Percentiles rank a stretch among this genome's conserved stretches.
These are phyloP conservation scores for Athrips mouffetella DNA, from an alignment of 2,888 invertebrate species.

Conservation along the genomic window DNA sequence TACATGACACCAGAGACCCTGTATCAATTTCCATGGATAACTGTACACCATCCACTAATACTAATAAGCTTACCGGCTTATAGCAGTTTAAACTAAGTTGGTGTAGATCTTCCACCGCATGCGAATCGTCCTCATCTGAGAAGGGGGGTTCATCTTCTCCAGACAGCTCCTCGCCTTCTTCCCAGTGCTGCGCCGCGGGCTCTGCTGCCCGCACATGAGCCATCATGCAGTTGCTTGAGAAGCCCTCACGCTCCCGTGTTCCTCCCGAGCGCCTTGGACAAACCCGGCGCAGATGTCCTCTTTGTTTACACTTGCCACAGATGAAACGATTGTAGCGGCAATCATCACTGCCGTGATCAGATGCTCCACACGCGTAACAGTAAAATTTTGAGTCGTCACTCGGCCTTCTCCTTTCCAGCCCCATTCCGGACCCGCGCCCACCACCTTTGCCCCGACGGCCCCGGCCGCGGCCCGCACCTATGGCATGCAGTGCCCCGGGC, in stretches of 20 bases:
- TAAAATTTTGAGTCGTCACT: neutral
- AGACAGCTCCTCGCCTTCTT: neutral
- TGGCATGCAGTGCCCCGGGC: neutral
- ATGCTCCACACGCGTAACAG: neutral
- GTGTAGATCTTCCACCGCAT: neutral
- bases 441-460: neutral
- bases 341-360: neutral
- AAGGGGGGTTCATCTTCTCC: neutral
- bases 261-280: neutral
- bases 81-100: conserved; percentile 8
- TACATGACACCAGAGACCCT: conserved; percentile 19
- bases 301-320: neutral
- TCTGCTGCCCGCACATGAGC: neutral
- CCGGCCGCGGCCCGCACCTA: too few relatives aligned
- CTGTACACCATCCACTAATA: conserved; percentile 7
- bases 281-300: neutral
- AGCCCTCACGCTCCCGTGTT: neutral
- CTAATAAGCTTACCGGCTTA: conserved; percentile 15
- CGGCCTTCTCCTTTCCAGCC: neutral
- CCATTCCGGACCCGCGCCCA: neutral
- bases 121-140: neutral
- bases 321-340: neutral
- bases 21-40: conserved; percentile 23
- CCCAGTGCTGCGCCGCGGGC: neutral
- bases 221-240: neutral